Evolutionary conservation across 2,888 invertebrate genomes (phyloP), one percentile per base, ranked within the genome.

Genomic region (Lysandra coridon): DNA sequence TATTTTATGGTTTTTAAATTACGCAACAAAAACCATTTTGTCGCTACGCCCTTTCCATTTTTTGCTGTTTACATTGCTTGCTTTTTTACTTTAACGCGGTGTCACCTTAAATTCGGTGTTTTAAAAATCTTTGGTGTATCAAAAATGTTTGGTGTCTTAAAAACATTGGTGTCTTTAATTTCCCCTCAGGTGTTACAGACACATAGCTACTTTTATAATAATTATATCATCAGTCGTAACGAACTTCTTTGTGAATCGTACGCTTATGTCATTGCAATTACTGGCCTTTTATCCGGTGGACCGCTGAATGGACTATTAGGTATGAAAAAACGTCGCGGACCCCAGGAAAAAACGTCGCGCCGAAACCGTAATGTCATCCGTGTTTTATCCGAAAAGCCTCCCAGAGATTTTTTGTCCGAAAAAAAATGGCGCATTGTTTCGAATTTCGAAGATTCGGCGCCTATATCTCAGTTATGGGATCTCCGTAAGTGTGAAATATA

Each of bases 401-500:
- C 80, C 82, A 79, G 80, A 82, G 82, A 80, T 81, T 86, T 87
- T 87, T 87, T 85, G 83, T 83, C 78, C 80, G 82, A 82, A 85
- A 86, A 88, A 90, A 88, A 88, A 85, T 83, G 80, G 79, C 80
- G 88, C 89, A 90, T 91, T 92, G 89, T 92, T 86, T 83, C 83
- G 84, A 90, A 92, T 92, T 86, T 83, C 83, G 84, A 90, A 92
- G 88, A 90, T 89, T 86, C 88, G 88, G 87, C 88, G 89, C 91
- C 89, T 92, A 92, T 92, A 93, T 93, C 91, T 91, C 87, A 88
- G 90, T 91, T 92, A 91, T 87, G 81, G 85, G 86, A 87, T 88
- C 88, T 83, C 83, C 82, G 88, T 88, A 88, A 94, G 94, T 94
- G 94, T 93, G 92, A 94, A 93, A 92, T 93, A 92, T 93, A 92